A percentile compares a stretch with the other conserved stretches of the same genome.
phyloP scores from a whole-genome alignment of 2,888 invertebrate genomes.

The Entomobrya multifasciata region DNA sequence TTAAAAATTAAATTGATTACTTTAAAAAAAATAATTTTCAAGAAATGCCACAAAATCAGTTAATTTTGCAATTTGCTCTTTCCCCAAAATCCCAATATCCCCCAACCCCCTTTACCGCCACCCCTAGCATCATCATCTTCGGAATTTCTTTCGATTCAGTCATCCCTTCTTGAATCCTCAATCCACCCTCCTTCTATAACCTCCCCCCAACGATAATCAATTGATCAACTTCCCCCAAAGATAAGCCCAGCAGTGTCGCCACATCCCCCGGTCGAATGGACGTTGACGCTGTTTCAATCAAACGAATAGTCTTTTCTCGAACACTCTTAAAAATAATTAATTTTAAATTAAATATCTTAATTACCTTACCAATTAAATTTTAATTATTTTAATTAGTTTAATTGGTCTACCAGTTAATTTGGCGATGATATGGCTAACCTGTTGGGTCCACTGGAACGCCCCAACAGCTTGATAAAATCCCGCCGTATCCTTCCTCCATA shows the following conservation, averaged over 20 bases:
- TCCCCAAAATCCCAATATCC: slow-evolving; percentile 86
- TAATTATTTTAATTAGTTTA: neutral
- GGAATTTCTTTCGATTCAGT: slow-evolving; percentile 87
- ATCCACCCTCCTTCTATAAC: too few species aligned
- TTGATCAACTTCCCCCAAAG: slow-evolving; percentile 86
- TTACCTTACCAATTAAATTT: neutral
- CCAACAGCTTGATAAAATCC: slow-evolving; percentile 89
- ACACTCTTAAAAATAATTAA: slow-evolving; percentile 84
- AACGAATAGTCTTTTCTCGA: slow-evolving; percentile 87
- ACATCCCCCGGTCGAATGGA: slow-evolving; percentile 90
- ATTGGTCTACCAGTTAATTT: slow-evolving; percentile 90
- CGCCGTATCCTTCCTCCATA: slow-evolving; percentile 92
- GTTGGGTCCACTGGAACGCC: slow-evolving; percentile 89
- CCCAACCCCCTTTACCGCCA: too few species aligned
- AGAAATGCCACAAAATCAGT: slow-evolving; percentile 97
- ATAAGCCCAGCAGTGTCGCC: slow-evolving; percentile 89
- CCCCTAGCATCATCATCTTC: too few species aligned
- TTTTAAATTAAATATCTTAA: neutral
- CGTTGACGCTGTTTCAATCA: slow-evolving; percentile 93
- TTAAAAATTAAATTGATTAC: too few species aligned
- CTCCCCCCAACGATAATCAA: slow-evolving; percentile 86
- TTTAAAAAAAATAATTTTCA: too few species aligned
- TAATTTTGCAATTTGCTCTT: slow-evolving; percentile 93
- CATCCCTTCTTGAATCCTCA: slow-evolving; percentile 86
- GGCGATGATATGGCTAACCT: slow-evolving; percentile 89